Evolutionary conservation across 2,888 invertebrate genomes (phyloP).

Genomic region (Trisateles emortualis): DNA sequence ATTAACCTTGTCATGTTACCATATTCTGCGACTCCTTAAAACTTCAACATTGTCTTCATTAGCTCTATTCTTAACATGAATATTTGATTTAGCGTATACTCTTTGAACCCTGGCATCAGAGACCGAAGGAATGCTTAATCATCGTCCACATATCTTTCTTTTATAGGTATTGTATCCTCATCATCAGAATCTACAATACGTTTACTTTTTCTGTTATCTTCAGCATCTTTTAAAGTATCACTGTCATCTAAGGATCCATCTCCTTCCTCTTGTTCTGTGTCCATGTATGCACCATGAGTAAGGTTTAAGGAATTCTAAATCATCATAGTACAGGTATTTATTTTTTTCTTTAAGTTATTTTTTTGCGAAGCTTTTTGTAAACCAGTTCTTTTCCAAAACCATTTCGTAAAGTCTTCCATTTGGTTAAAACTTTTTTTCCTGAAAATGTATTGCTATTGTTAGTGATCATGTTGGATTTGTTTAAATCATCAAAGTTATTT

Average conservation of each 20-base stretch:
- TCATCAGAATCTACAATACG: neutral
- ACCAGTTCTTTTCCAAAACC: constrained; percentile 5
- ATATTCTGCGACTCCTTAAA: neutral
- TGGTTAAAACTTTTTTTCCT: constrained; percentile 1
- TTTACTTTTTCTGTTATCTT: neutral
- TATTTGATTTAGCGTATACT: constrained; percentile 4
- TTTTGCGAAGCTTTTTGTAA: neutral
- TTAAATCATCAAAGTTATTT: too few species aligned
- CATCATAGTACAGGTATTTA: constrained; percentile 6
- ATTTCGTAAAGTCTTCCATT: constrained; percentile 9
- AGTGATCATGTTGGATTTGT: too few species aligned
- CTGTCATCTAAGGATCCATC: neutral
- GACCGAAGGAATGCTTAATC: constrained; percentile 8
- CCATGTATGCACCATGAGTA: neutral
- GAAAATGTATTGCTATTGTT: neutral
- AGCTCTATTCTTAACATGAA: constrained; percentile 14
- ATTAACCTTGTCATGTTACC: too few species aligned
- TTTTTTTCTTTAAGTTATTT: neutral
- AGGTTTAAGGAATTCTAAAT: neutral
- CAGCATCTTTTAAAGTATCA: constrained; percentile 2
- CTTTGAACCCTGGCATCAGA: constrained; percentile 5
- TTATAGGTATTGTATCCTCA: neutral
- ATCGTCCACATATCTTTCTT: constrained; percentile 4
- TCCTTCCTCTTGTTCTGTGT: neutral
- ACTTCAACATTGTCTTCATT: constrained; percentile 12